Evolutionary conservation across 2,113 vertebrate species (phyloP).

Genomic region (Pteropus alecto): DNA sequence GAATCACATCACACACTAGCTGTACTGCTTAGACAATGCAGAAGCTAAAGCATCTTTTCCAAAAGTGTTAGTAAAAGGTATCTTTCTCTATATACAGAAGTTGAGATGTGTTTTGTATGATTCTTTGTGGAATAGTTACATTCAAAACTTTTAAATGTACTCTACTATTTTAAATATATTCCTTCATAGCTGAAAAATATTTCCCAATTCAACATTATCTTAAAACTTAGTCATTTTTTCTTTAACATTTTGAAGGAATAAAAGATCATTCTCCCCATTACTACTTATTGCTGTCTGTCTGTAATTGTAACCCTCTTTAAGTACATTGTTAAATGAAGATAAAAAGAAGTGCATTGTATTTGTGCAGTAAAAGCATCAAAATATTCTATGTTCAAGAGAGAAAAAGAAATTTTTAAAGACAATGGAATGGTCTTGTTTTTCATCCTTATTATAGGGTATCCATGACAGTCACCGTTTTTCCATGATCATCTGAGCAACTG

Average conservation of each 20-base stretch:
- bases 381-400: conserved; percentile 29
- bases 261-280: not conserved
- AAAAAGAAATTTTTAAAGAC: conserved; percentile 32
- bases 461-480: conserved; percentile 16
- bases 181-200: not conserved
- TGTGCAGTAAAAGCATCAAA: conserved; percentile 1
- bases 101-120: not conserved
- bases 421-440: conserved; percentile 37
- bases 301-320: conserved; percentile 20
- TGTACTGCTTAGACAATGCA: not conserved
- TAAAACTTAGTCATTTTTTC: conserved; percentile 1
- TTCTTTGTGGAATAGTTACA: not conserved
- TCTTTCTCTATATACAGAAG: not conserved
- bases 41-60: not conserved
- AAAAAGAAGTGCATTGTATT: not conserved
- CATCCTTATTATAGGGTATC: not conserved
- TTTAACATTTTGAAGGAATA: conserved; percentile 5
- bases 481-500: not conserved
- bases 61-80: not conserved
- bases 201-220: not conserved
- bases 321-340: not conserved
- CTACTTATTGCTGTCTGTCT: not conserved
- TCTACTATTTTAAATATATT: conserved; percentile 27
- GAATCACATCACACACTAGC: not conserved
- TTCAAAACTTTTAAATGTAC: not conserved